Percentiles rank a stretch among this genome's conserved stretches.
Evolutionary conservation across 2,113 vertebrate genomes (phyloP).

Genomic region (Oxyura jamaicensis): DNA sequence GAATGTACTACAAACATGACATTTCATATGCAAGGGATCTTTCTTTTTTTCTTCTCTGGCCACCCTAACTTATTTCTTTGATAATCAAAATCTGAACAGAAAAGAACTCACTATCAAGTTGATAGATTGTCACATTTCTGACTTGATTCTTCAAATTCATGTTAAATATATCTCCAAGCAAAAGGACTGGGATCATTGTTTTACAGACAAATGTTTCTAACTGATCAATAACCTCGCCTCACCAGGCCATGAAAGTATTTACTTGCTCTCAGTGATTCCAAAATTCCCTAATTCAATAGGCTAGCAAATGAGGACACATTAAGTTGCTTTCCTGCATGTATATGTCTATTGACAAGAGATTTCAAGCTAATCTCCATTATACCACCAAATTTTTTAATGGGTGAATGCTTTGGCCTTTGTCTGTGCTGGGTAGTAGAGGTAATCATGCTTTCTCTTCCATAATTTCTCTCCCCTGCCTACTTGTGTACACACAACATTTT

Average conservation of each 20-base stretch:
- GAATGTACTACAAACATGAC: background rate
- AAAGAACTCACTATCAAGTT: background rate
- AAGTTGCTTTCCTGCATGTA: conserved; percentile 29
- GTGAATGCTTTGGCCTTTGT: conserved; percentile 6
- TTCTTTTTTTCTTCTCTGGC: background rate
- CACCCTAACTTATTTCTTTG: background rate
- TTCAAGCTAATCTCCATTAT: conserved; percentile 27
- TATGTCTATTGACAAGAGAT: conserved; percentile 32
- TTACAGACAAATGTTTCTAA: background rate
- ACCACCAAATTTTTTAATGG: conserved; percentile 22
- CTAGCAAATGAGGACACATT: conserved; percentile 29
- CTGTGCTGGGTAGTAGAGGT: background rate
- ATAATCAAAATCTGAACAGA: background rate
- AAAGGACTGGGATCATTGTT: conserved; percentile 1
- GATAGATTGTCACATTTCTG: background rate
- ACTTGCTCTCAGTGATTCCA: background rate
- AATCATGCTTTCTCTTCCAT: conserved; percentile 2
- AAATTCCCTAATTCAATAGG: conserved; percentile 37
- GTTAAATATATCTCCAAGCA: background rate
- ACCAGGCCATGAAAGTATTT: conserved; percentile 24
- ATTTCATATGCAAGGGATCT: background rate
- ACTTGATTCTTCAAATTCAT: background rate
- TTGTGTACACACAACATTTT: background rate
- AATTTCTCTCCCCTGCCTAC: background rate
- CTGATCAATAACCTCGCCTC: background rate